Percentiles rank a stretch among this genome's conserved stretches.
phyloP scores from a whole-genome alignment of 2,113 vertebrate genomes.

The Tringa solitaria region DNA sequence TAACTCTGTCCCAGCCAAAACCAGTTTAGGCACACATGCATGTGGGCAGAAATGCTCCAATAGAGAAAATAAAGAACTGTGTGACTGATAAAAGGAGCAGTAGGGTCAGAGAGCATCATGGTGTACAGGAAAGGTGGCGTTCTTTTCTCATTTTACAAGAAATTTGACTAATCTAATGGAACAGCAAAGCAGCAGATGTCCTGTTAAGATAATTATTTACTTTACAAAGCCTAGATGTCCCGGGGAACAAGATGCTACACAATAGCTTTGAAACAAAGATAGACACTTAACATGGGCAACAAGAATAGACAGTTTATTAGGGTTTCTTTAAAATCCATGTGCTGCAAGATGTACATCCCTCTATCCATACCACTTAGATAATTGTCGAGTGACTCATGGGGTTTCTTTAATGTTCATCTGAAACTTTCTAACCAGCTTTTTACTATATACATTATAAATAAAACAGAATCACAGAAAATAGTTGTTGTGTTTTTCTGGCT shows the following conservation, averaged over 20 bases:
- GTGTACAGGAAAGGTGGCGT: background rate
- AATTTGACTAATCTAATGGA: background rate
- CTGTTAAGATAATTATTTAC: background rate
- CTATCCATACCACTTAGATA: background rate
- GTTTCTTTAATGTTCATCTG: background rate
- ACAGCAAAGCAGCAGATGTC: background rate
- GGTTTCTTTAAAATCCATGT: background rate
- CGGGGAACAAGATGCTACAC: background rate
- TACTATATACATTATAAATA: background rate
- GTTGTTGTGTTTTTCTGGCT: background rate
- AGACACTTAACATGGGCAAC: background rate
- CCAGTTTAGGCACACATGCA: fast-evolving
- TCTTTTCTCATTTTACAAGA: background rate
- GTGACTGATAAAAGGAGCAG: background rate
- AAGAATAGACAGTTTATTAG: background rate
- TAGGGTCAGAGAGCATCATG: background rate
- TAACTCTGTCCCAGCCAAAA: background rate
- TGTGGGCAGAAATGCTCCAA: background rate
- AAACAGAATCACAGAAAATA: background rate
- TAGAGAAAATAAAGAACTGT: background rate
- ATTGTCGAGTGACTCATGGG: background rate
- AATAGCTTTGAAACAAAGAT: background rate
- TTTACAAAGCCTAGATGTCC: background rate
- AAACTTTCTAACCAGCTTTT: background rate
- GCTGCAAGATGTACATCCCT: background rate